Percentiles rank a stretch among this genome's conserved stretches.
Conservation (phyloP, 2,113 vertebrate species). For the Pao palembangensis region DNA sequence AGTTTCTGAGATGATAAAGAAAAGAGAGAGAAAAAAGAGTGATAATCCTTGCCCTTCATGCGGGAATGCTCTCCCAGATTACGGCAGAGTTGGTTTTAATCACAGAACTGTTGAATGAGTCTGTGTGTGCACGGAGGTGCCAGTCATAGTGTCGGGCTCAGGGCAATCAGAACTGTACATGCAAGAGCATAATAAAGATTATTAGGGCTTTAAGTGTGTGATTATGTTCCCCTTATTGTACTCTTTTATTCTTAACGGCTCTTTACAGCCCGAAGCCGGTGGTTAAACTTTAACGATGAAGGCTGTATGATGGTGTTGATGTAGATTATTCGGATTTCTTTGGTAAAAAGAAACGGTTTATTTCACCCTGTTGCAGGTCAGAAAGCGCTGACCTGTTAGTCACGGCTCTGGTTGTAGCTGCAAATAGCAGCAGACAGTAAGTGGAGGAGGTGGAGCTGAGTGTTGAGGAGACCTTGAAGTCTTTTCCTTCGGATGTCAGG, state of each 20-base stretch:
- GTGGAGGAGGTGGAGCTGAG: too few relatives aligned
- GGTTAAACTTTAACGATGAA: slow-evolving; percentile 24
- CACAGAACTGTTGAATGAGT: slow-evolving; percentile 60
- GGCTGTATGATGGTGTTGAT: slow-evolving; percentile 3
- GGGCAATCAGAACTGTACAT: slow-evolving; percentile 41
- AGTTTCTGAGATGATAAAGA: slow-evolving; percentile 63
- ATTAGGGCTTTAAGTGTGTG: slow-evolving; percentile 37
- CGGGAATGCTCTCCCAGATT: slow-evolving; percentile 67
- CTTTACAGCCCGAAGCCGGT: slow-evolving; percentile 12
- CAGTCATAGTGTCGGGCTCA: slow-evolving; percentile 55
- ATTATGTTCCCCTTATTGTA: slow-evolving; percentile 32
- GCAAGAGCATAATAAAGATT: slow-evolving; percentile 50
- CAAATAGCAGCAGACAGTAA: too few relatives aligned
- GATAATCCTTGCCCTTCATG: slow-evolving; percentile 69
- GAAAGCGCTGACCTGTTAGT: too few relatives aligned
- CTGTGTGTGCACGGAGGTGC: slow-evolving; percentile 45
- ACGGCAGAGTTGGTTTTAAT: slow-evolving; percentile 65
- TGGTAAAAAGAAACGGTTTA: neutral
- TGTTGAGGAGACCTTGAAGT: too few relatives aligned
- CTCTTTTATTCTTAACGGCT: neutral
- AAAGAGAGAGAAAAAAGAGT: neutral
- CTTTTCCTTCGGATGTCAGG: too few relatives aligned
- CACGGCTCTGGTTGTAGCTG: too few relatives aligned
- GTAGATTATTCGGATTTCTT: slow-evolving; percentile 12
- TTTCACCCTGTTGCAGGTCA: neutral